Conservation (phyloP, 2,797 vertebrate genomes). For the Rallus crepitans region DNA sequence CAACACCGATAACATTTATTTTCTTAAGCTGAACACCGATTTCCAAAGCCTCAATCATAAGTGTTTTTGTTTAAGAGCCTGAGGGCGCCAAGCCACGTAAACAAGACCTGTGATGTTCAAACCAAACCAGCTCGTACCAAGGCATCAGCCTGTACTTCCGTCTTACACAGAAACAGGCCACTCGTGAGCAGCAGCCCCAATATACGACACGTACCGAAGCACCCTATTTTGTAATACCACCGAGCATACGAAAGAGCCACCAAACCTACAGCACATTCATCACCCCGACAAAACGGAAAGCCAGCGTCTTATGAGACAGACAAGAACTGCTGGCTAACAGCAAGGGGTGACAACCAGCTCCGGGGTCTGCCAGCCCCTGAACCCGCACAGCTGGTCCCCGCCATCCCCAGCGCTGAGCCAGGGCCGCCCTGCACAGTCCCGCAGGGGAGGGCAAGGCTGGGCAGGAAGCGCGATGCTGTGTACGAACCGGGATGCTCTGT, state of each 20-base stretch:
- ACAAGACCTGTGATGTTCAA: background rate
- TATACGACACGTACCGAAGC: background rate
- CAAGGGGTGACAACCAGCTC: background rate
- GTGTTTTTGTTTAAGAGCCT: background rate
- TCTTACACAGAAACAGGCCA: background rate
- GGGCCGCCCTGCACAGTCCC: background rate
- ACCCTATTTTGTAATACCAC: background rate
- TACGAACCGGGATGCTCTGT: background rate
- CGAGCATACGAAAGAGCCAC: fast-evolving
- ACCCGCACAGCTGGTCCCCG: fast-evolving
- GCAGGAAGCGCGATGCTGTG: background rate
- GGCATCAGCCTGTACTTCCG: background rate
- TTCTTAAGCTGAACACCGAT: background rate
- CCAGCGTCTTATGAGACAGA: background rate
- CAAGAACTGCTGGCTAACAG: background rate
- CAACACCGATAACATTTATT: slow-evolving; percentile 21
- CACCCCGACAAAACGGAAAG: background rate
- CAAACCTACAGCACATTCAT: background rate
- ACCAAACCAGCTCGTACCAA: background rate
- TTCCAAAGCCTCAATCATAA: background rate
- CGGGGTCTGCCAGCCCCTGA: background rate
- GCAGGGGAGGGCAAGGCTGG: background rate
- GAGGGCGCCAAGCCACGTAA: background rate
- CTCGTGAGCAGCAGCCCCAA: background rate
- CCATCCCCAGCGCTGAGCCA: too few relatives aligned